Evolutionary conservation across 2,888 invertebrate species (phyloP), one percentile per base, ranked within the genome.

Genomic region (Pemphredon lugubris): DNA sequence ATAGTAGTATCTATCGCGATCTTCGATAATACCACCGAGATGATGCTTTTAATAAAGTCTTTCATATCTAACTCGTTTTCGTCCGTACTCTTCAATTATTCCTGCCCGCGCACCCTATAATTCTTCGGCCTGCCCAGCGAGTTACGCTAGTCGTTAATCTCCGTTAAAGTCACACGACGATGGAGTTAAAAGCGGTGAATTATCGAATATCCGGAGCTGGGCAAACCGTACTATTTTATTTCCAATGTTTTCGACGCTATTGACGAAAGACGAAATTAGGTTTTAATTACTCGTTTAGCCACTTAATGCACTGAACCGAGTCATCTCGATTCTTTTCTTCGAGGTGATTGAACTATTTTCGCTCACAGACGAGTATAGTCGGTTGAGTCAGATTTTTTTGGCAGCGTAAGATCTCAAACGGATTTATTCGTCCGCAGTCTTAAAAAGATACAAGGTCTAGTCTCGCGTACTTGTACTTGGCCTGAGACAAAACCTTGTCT

Each of bases 61-160:
- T 44, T 18, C 7, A 40, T 58, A 53, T 45, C 45, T 48, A 64
- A 69, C 61, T 58, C 61, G 39, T 39, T 45, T 37, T 55, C 44
- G 54, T 20, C 20, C 9, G 42, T 18, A 23, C 48, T 47, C 69
- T 69, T 66, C 73, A 69, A 77, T 77, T 73, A 77, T 39, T 55
- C 34, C 37, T 53, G 34, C 13, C 40, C 6, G 42, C 14, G 23
- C 2, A 20, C 53, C 32, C 55, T 63, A 44, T 63, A 68, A 68
- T 72, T 40, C 23, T 6, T 32, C 44, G 16, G 16, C 9, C 68
- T 69, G 63, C 32, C 32, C 48, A 72, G 26, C 9, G 37, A 48
- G n/a, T 45, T 14, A 1, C 26, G 6, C n/a, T 7, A 18, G n/a
- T 63, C 50, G 50, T 63, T 69, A 48, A 58, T 68, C 37, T 51